Evolutionary conservation across 1,140 invertebrate species (phyloP), one percentile per base, ranked within the genome.

Genomic region (Drosophila hydei): DNA sequence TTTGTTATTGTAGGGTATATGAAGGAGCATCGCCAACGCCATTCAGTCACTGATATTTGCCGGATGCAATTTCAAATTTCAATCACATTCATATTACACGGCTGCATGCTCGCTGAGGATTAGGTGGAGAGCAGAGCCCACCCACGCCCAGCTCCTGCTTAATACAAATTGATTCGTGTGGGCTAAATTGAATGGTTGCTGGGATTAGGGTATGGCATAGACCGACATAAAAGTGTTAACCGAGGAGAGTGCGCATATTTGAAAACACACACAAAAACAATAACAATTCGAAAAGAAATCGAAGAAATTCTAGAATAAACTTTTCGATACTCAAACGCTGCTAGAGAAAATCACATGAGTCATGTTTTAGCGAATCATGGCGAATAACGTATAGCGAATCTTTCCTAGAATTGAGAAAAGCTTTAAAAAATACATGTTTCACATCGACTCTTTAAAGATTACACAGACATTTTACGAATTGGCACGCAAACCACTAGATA

Each of bases 41-140:
- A 43, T 33, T 36, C 38, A 47, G 59, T 79, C 48, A 61, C 51
- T 65, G 62, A 65, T 77, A 59, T 67, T 81, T 75, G 61, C 81
- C 81, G 81, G 81, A 85, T 85, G 81, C 81, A 85, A 85, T 85
- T 85, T 87, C 81, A 85, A 85, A 77, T 85, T 85, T 75, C 81
- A 85, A 85, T 85, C 81, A 81, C 81, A 87, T 75, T 77, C 81
- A 81, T 85, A 87, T 85, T 85, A 85, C 81, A 85, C 81, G 81
- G 65, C 67, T 81, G 68, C 81, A 77, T 77, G 64, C 19, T 38
- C 54, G 42, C 36, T 52, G 45, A 25, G 80, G 80, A 77, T 74
- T 79, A 84, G 69, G 73, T 47, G 62, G 69, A 48, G 61, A 30
- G 54, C 42, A 36, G 25, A 30, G 14, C 43, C 12, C 14, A 9